phyloP scores from a whole-genome alignment of 2,113 vertebrate species.

The Trichechus manatus region DNA sequence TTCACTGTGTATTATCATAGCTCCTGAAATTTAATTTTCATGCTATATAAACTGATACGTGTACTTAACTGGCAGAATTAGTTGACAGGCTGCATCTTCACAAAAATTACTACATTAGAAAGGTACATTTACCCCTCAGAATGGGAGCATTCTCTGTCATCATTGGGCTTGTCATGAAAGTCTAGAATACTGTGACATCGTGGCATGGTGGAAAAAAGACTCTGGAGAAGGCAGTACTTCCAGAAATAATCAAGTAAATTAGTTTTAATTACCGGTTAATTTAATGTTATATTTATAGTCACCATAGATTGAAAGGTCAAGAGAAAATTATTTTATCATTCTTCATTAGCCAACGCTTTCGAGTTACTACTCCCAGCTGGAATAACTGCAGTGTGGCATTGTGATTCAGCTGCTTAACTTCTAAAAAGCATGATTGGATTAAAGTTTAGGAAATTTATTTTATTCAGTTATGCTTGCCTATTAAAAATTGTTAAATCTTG shows the following conservation, averaged over 20 bases:
- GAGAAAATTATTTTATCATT: neutral
- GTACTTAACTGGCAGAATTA: neutral
- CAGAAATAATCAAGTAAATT: neutral
- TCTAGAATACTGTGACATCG: neutral
- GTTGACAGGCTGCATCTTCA: neutral
- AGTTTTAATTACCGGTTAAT: neutral
- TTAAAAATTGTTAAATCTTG: neutral
- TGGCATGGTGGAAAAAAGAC: neutral
- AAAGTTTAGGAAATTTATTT: neutral
- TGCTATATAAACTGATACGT: neutral
- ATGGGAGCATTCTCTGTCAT: neutral
- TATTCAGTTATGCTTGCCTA: neutral
- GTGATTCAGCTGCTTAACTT: neutral
- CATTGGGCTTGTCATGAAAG: neutral
- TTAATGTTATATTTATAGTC: neutral
- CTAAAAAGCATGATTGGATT: neutral
- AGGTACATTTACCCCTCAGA: neutral
- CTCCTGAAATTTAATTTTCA: slow-evolving; percentile 36
- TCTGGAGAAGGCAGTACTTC: neutral
- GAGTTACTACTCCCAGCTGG: rapidly evolving
- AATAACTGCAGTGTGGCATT: neutral
- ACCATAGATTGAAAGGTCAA: neutral
- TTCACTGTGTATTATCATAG: neutral
- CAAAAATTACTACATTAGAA: neutral
- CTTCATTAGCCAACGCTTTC: neutral